phyloP scores from a whole-genome alignment of 1,140 invertebrate species.

The Archivesica marissinica region DNA sequence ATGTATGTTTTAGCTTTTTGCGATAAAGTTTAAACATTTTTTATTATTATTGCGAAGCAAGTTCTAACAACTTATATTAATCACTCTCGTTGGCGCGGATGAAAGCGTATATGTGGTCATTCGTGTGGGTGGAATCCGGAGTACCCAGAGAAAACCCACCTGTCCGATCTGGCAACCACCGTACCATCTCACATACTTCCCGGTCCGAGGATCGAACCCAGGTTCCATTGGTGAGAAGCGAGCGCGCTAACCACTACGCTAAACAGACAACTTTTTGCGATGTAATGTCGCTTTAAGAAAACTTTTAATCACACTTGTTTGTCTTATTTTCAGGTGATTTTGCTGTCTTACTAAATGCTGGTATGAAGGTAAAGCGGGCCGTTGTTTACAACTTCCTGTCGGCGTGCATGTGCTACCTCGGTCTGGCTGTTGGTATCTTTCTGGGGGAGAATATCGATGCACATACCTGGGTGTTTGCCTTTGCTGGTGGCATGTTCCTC shows the following conservation, averaged over 20 bases:
- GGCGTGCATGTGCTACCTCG: constrained; percentile 86
- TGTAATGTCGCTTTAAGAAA: no score
- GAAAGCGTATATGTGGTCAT: no score
- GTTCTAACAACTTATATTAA: no score
- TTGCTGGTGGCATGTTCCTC: constrained; percentile 88
- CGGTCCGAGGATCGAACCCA: no score
- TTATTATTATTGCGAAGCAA: no score
- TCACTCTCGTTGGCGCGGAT: no score
- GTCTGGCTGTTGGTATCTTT: constrained; percentile 86
- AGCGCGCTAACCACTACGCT: no score
- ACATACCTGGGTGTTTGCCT: constrained; percentile 86
- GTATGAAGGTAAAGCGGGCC: constrained; percentile 88
- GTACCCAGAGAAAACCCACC: not conserved
- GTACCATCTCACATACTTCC: no score
- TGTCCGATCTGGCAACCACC: not conserved
- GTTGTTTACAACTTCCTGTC: constrained; percentile 89
- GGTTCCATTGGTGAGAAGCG: no score
- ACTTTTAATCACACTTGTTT: not conserved
- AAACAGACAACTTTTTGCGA: no score
- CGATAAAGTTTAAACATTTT: not conserved
- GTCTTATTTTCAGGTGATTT: constrained; percentile 86
- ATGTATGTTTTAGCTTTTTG: not conserved
- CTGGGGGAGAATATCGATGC: constrained; percentile 80
- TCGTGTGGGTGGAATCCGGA: not conserved
- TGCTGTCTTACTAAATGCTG: constrained; percentile 89